Evolutionary conservation across 2,113 vertebrate genomes (phyloP).

Genomic region (Ailuropoda melanoleuca): DNA sequence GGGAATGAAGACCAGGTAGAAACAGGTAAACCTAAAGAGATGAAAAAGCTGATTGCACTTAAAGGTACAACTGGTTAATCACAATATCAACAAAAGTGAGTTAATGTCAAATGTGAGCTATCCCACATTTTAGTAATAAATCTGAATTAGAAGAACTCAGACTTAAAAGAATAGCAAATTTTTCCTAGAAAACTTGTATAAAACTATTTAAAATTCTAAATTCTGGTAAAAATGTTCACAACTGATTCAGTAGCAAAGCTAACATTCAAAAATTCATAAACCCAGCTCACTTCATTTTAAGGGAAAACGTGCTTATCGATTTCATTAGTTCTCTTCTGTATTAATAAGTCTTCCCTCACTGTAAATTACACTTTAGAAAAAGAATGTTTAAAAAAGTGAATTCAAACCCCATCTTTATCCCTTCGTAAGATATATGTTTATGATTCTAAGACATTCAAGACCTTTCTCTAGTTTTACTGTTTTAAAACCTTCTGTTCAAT

Average conservation of each 20-base stretch:
- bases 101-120: background rate
- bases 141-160: background rate
- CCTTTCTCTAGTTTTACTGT: background rate
- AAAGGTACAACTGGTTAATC: background rate
- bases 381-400: background rate
- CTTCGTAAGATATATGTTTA: background rate
- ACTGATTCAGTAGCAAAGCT: background rate
- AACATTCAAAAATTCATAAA: background rate
- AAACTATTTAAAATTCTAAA: background rate
- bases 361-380: background rate
- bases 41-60: background rate
- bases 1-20: background rate
- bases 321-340: background rate
- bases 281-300: background rate
- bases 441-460: background rate
- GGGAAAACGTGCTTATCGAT: background rate
- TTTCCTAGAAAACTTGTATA: constrained; percentile 5
- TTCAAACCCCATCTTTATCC: background rate
- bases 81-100: background rate
- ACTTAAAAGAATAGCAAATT: background rate
- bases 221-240: background rate
- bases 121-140: background rate
- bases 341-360: background rate
- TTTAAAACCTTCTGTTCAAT: background rate
- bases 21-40: background rate